Evolutionary conservation across 2,113 vertebrate genomes (phyloP).

Genomic region (Myrmophylax atrothorax): DNA sequence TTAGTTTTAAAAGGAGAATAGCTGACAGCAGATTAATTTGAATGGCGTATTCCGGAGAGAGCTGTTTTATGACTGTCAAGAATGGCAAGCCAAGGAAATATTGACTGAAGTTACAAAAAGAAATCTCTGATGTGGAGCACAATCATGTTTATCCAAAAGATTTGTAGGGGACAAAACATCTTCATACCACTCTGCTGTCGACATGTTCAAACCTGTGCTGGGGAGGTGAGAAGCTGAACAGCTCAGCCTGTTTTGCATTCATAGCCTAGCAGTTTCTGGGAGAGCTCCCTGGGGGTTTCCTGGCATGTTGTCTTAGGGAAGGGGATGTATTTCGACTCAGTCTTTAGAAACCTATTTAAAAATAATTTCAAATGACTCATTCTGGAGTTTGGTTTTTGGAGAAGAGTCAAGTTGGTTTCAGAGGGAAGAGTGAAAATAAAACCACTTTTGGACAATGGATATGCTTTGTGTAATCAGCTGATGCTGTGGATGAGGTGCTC

Average conservation of each 20-base stretch:
- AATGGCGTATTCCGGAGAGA: not conserved
- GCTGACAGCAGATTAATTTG: conserved; percentile 35
- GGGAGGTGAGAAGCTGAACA: not conserved
- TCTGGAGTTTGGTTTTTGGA: not conserved
- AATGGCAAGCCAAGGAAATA: not conserved
- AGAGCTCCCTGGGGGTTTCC: not conserved
- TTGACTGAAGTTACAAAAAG: not conserved
- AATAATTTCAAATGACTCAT: not conserved
- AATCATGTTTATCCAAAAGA: conserved; percentile 7
- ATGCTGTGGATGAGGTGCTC: not conserved
- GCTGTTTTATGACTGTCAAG: not conserved
- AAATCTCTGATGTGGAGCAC: not conserved
- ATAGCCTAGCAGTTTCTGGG: not conserved
- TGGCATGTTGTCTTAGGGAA: not conserved
- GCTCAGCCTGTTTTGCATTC: not conserved
- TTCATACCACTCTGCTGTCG: not conserved
- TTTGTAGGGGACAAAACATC: not conserved
- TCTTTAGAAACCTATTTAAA: not conserved
- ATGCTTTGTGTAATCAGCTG: not conserved
- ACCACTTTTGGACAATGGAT: not conserved
- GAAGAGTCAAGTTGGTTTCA: not conserved
- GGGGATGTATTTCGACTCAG: not conserved
- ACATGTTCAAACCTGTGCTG: not conserved
- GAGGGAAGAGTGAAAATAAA: not conserved
- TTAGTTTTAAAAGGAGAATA: conserved; percentile 38